Evolutionary conservation across 2,888 invertebrate species (phyloP), one percentile per base, ranked within the genome.

Genomic region (Aporophyla lueneburgensis): DNA sequence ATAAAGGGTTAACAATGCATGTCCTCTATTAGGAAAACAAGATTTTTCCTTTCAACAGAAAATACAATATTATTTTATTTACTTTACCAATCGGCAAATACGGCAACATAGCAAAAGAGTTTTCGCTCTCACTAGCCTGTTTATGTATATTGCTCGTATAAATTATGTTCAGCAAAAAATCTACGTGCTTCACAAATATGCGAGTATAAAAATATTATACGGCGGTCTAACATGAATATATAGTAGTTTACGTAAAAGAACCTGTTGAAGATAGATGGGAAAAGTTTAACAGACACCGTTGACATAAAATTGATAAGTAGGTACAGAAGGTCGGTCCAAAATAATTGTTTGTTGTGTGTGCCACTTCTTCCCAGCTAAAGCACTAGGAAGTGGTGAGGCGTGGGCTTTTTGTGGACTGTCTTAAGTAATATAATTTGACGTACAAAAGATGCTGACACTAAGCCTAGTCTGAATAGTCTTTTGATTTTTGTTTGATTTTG

Each of bases 211-310:
- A 83, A 77, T 76, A 74, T 80, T 65, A 83, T 66, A 54, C 58
- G 71, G 54, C 58, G 16, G 54, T 54, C 71, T 46, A 65, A 21
- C 70, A 81, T 87, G 79, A 88, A 88, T 88, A 88, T 74, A 87
- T 83, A 88, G 83, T 88, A 88, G 87, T 81, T 86, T 72, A 69
- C 63, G 76, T 66, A 24, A 80, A 66, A 76, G 24, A 78, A 87
- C 87, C 87, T 86, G 88, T 88, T 86, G 88, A 84, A 76, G 71
- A 74, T 63, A 75, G 56, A 88, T 87, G 75, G 74, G 68, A 85
- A 85, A 88, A 87, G 82, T 88, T 87, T 79, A 14, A 24, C 16
- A 49, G 53, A 70, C 12, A 59, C 9, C 53, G 40, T 43, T 1
- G 6, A 1, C 19, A 63, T 10, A n/a, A 43, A 16, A 16, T 3